Evolutionary conservation across 2,113 vertebrate genomes (phyloP).

Genomic region (Ellobius talpinus): DNA sequence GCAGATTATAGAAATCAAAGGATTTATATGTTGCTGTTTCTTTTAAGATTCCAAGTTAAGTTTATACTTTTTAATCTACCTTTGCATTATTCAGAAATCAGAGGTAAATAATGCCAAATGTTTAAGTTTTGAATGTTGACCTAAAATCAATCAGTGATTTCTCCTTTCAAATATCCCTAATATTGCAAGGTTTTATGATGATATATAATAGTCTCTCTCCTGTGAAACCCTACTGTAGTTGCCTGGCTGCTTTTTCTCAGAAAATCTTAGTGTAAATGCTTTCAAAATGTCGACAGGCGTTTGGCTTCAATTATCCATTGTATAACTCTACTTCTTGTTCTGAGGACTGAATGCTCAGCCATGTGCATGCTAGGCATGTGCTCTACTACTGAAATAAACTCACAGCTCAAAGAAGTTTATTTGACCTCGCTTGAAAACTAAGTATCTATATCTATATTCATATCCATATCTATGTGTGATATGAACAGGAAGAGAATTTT

Average conservation of each 20-base stretch:
- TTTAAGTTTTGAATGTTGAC: background rate
- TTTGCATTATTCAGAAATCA: constrained; percentile 16
- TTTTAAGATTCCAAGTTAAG: background rate
- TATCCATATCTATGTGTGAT: background rate
- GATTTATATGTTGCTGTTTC: background rate
- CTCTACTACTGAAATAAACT: background rate
- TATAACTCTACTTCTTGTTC: background rate
- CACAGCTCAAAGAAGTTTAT: background rate
- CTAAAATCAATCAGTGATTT: constrained; percentile 14
- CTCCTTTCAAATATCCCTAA: constrained; percentile 23
- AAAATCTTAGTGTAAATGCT: background rate
- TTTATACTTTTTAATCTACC: background rate
- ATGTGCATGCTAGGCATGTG: background rate
- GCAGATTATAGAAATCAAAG: background rate
- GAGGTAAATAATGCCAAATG: constrained; percentile 20
- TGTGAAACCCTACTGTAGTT: background rate
- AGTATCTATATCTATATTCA: background rate
- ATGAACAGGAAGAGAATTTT: background rate
- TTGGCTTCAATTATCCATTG: background rate
- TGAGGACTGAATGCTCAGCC: background rate
- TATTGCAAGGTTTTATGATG: background rate
- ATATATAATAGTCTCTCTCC: background rate
- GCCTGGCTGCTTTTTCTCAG: background rate
- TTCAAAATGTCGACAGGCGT: background rate
- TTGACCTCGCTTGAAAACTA: constrained; percentile 17